Conservation (phyloP, 2,113 vertebrate genomes). For the Pandion haliaetus region DNA sequence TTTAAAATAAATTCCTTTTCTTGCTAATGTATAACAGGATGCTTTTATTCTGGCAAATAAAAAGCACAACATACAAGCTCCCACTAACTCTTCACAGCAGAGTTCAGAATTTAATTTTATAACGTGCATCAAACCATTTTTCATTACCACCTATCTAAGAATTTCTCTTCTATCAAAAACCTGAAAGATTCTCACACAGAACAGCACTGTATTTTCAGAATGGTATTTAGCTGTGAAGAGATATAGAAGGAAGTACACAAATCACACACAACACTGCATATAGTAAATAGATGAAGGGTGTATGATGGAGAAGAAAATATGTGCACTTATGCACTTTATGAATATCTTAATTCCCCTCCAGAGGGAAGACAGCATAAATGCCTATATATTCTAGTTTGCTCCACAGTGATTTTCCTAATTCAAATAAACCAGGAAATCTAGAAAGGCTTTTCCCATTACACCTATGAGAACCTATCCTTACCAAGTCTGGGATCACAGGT, state of each 20-base stretch:
- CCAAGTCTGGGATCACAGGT: neutral
- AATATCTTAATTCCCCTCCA: slow-evolving; percentile 18
- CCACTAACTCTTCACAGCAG: neutral
- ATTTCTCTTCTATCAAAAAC: neutral
- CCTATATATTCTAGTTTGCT: neutral
- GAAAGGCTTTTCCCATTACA: neutral
- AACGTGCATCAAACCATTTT: neutral
- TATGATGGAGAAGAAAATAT: neutral
- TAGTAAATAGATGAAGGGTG: neutral
- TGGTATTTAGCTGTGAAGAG: slow-evolving; percentile 3
- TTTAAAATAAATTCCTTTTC: neutral
- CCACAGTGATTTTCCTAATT: slow-evolving; percentile 16
- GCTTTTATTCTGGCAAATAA: neutral
- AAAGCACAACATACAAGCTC: neutral
- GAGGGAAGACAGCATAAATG: neutral
- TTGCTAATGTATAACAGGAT: neutral
- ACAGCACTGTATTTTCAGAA: slow-evolving; percentile 22
- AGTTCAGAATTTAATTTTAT: slow-evolving; percentile 33
- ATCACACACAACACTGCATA: neutral
- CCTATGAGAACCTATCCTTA: neutral
- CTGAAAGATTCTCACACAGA: neutral
- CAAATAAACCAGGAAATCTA: neutral
- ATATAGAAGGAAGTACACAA: neutral
- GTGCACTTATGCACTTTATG: neutral
- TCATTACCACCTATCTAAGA: neutral